phyloP scores from a whole-genome alignment of 92 coral and sea anemone genomes.

The Phenganax subtilis region DNA sequence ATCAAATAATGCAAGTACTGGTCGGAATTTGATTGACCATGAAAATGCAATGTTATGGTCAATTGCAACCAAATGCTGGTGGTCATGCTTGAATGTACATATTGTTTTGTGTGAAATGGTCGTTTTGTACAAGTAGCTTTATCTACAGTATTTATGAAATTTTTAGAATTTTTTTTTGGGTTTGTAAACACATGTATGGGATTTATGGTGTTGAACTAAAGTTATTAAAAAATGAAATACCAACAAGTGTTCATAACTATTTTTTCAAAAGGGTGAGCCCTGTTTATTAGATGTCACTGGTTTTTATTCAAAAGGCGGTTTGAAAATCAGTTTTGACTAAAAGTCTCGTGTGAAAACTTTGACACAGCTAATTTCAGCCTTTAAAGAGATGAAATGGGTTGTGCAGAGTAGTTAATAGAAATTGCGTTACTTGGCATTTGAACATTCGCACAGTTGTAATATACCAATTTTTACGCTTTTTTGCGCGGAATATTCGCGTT shows the following conservation, averaged over 20 bases:
- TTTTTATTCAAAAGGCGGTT: too few relatives aligned
- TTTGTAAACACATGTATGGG: neutral
- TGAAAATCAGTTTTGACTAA: too few relatives aligned
- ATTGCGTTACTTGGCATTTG: too few relatives aligned
- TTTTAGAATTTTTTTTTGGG: neutral
- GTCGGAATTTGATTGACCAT: slow-evolving; percentile 66
- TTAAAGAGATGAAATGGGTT: too few relatives aligned
- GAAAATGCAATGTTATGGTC: neutral
- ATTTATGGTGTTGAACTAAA: neutral
- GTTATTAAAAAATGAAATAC: neutral
- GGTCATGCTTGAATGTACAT: neutral
- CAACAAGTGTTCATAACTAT: neutral
- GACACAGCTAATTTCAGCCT: too few relatives aligned
- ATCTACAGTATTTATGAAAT: slow-evolving; percentile 2
- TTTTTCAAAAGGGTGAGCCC: too few relatives aligned
- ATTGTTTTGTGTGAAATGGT: slow-evolving; percentile 2
- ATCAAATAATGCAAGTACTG: slow-evolving; percentile 96
- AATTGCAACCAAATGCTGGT: neutral
- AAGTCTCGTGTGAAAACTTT: too few relatives aligned
- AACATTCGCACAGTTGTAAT: too few relatives aligned
- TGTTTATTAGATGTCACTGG: too few relatives aligned
- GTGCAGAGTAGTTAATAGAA: too few relatives aligned
- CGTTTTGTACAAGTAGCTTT: neutral
- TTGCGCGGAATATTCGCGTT: too few relatives aligned
- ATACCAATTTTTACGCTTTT: too few relatives aligned